phyloP scores from a whole-genome alignment of 1,140 invertebrate genomes.

The Sinonovacula constricta region DNA sequence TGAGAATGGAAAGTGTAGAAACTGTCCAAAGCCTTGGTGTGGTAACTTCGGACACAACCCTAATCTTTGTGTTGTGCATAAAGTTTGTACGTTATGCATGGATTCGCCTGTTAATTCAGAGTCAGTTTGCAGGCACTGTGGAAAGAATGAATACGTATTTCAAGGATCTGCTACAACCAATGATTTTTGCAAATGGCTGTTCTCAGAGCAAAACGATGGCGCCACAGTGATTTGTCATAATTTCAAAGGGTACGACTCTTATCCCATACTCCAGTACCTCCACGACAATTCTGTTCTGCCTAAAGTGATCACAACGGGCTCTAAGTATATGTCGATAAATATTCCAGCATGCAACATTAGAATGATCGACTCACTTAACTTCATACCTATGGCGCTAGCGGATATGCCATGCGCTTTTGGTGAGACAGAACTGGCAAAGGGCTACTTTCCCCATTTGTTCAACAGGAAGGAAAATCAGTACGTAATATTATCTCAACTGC shows the following conservation, averaged over 20 bases:
- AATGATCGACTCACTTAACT: too few relatives aligned
- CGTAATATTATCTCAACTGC: background rate
- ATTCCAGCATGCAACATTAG: background rate
- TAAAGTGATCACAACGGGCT: background rate
- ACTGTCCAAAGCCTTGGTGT: background rate
- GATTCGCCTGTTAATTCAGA: too few relatives aligned
- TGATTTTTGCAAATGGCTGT: slow-evolving; percentile 13
- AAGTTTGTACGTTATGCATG: too few relatives aligned
- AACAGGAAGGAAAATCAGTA: background rate
- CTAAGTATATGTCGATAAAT: background rate
- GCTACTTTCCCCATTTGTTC: background rate
- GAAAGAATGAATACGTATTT: slow-evolving; percentile 5
- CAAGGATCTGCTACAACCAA: background rate
- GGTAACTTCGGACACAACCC: background rate
- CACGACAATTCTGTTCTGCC: background rate
- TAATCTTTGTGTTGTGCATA: too few relatives aligned
- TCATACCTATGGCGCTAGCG: too few relatives aligned
- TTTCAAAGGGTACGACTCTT: slow-evolving; percentile 49
- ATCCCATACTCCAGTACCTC: slow-evolving; percentile 31
- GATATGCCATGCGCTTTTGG: too few relatives aligned
- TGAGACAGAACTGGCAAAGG: too few relatives aligned
- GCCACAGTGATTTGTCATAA: slow-evolving; percentile 31
- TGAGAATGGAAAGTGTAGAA: background rate
- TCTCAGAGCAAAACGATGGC: slow-evolving; percentile 14
- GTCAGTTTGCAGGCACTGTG: slow-evolving; percentile 3